Evolutionary conservation across 2,113 vertebrate species (phyloP), one percentile per base, ranked within the genome.

Genomic region (Ophiodon elongatus): DNA sequence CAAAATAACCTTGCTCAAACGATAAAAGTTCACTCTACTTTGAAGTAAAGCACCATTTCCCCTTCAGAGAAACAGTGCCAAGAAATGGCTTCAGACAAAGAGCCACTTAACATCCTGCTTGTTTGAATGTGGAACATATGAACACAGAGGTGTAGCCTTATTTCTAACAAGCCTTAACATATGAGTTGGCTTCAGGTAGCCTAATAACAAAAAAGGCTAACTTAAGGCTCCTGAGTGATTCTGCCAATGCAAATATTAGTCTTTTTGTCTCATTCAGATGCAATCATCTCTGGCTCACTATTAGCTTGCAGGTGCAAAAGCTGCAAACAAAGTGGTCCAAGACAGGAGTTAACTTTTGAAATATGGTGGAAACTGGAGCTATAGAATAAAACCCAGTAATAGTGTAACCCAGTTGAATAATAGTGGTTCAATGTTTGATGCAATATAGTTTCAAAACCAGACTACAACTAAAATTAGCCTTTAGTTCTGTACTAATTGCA

Each of bases 1-100:
- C 45, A 83, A 85, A 85, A 73, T 75, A 75, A 87, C 76, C 84
- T 75, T 83, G 47, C 50, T 79, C 21, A 27, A 76, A 75, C 69
- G 56, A 74, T 45, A 57, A 60, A 79, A 74, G 27, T 63, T 11
- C 19, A 8, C 27, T 71, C 35, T 19, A 41, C 29, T 71, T 80
- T 56, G 52, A 73, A 60, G 9, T n/a, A 43, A 62, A n/a, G 17
- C 13, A 63, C 29, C 7, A 33, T 63, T 54, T 56, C 45, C 35
- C 33, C 47, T 23, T 31, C 29, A 37, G 54, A 43, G 41, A 50
- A 43, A 19, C 59, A 29, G 47, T 56, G 29, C 37, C 10, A 65
- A 31, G 33, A 54, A 45, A 79, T 10, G 27, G 9, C 41, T 25
- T 23, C 19, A 41, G 0, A 64, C 50, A n/a, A 47, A 70, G 8